Evolutionary conservation across 2,888 invertebrate genomes (phyloP).

Genomic region (Hedya salicella): DNA sequence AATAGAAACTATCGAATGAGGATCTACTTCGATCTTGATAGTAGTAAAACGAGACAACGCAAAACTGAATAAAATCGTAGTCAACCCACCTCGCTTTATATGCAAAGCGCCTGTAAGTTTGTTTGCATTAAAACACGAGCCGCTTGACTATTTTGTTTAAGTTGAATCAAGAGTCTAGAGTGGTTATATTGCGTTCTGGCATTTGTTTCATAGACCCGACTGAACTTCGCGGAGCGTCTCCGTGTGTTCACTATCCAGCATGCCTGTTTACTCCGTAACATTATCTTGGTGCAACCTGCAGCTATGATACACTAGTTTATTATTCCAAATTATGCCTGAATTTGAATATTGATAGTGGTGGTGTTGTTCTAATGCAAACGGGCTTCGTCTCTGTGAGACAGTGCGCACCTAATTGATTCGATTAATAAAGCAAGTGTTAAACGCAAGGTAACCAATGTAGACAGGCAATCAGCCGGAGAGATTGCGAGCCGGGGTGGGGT

Average conservation of each 20-base stretch:
- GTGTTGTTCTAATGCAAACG: constrained; percentile 84
- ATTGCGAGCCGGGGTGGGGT: constrained; percentile 82
- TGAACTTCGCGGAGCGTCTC: constrained; percentile 64
- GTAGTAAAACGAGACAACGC: constrained; percentile 79
- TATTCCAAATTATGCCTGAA: constrained; percentile 46
- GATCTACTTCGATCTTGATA: constrained; percentile 50
- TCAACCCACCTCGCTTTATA: constrained; percentile 85
- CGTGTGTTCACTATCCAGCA: constrained; percentile 72
- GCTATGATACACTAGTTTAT: constrained; percentile 48
- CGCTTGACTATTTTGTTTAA: constrained; percentile 85
- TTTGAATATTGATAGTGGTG: constrained; percentile 62
- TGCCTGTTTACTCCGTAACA: constrained; percentile 62
- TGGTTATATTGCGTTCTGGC: constrained; percentile 85
- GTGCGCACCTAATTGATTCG: constrained; percentile 58
- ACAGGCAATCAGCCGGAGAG: constrained; percentile 77
- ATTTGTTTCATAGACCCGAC: constrained; percentile 75
- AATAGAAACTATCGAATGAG: constrained; percentile 37
- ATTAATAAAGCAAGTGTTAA: constrained; percentile 75
- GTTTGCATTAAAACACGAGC: constrained; percentile 86
- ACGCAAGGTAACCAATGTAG: constrained; percentile 84
- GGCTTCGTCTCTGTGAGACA: constrained; percentile 69
- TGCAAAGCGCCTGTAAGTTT: constrained; percentile 85
- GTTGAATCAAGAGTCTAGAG: constrained; percentile 77
- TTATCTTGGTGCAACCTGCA: constrained; percentile 71
- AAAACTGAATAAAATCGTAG: constrained; percentile 82